These are phyloP conservation scores for Cyprinella venusta DNA, from an alignment of 2,797 vertebrate species.

Conservation along the genomic window DNA sequence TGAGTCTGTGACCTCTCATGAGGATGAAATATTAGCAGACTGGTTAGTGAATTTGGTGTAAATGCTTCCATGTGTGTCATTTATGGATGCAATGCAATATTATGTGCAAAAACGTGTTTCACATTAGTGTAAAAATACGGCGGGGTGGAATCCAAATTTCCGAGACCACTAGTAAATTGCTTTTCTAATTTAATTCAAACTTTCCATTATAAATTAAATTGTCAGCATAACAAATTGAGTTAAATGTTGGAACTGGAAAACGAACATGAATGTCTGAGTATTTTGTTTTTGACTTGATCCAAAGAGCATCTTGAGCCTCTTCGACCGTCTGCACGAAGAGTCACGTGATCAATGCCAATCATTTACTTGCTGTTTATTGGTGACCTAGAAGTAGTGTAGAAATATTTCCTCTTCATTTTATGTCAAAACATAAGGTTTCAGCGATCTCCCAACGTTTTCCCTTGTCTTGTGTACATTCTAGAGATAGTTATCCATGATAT, in stretches of 20 bases:
- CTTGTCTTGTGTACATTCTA: not conserved
- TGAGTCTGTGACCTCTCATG: not conserved
- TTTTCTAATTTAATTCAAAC: not conserved
- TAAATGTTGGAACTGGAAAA: not conserved
- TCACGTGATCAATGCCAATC: not conserved
- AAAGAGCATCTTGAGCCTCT: not conserved
- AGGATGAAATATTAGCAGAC: slow-evolving; percentile 13
- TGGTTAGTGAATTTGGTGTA: not conserved
- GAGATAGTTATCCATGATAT: not conserved
- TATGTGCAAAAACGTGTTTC: not conserved
- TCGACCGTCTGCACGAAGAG: too few relatives aligned
- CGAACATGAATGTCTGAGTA: not conserved
- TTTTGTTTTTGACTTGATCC: not conserved
- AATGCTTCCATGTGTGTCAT: slow-evolving; percentile 21
- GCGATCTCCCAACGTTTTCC: not conserved
- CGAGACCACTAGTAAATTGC: not conserved
- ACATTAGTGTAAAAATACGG: not conserved
- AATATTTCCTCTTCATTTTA: not conserved
- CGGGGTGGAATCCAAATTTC: not conserved
- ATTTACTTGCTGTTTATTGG: not conserved
- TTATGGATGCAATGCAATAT: not conserved
- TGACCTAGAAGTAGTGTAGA: not conserved
- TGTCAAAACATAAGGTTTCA: not conserved
- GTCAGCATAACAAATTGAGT: too few relatives aligned
- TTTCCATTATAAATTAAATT: not conserved